These are phyloP conservation scores for Hemibagrus guttatus DNA, from an alignment of 2,797 vertebrate genomes.

Conservation along the genomic window DNA sequence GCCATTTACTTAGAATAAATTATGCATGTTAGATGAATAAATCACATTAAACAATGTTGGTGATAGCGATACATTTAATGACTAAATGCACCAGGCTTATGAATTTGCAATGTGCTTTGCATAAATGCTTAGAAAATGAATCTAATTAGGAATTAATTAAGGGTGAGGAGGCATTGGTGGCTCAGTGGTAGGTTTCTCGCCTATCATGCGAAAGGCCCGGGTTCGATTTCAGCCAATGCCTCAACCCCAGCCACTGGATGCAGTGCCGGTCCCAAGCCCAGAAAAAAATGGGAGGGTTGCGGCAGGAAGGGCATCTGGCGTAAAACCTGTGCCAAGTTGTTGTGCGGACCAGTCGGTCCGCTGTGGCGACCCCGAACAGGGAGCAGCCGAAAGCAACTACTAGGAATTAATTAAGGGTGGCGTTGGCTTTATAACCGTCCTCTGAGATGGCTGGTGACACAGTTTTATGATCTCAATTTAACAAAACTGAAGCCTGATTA, in stretches of 20 bases:
- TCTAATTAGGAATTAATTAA: constrained; percentile 7
- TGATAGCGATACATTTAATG: constrained; percentile 1
- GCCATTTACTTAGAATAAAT: background rate
- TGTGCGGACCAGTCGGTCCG: no score
- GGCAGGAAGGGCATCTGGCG: no score
- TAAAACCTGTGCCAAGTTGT: no score
- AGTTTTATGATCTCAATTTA: constrained; percentile 43
- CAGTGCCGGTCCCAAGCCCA: no score
- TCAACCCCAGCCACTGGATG: no score
- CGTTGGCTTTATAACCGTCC: constrained; percentile 13
- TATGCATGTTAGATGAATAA: constrained; percentile 17
- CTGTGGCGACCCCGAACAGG: no score
- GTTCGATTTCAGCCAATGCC: no score
- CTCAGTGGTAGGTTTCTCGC: no score
- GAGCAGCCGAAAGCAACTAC: no score
- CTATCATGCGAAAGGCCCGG: no score
- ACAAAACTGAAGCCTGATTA: constrained; percentile 52
- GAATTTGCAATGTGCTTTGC: background rate
- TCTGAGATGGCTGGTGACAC: background rate
- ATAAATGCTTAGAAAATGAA: background rate
- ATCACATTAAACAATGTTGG: constrained; percentile 7
- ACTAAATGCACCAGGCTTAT: background rate
- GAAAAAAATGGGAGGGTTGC: no score
- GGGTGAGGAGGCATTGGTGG: no score
- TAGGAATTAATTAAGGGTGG: background rate